Evolutionary conservation across 2,797 vertebrate species (phyloP).

Genomic region (Hydrocynus forskahlii): DNA sequence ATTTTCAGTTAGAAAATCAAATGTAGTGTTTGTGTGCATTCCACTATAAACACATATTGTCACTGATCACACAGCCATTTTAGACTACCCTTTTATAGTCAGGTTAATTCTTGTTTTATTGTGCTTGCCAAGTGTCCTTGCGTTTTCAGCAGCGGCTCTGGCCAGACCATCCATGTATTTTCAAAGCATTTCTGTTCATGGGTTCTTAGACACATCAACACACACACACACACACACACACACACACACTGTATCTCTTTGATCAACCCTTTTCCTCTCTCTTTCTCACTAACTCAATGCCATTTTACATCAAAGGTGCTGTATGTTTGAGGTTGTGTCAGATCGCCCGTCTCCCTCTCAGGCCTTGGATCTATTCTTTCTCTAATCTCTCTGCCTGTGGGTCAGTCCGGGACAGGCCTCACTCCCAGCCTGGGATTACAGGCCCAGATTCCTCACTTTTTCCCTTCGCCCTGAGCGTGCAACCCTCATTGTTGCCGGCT

Average conservation of each 20-base stretch:
- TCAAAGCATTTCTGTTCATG: neutral
- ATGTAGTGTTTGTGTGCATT: too few relatives aligned
- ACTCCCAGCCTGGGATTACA: conserved; percentile 51
- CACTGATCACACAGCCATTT: too few relatives aligned
- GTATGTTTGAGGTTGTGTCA: conserved; percentile 35
- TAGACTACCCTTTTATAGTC: too few relatives aligned
- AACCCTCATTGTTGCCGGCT: conserved; percentile 52
- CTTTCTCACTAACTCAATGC: neutral
- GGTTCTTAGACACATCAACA: neutral
- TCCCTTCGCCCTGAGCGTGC: conserved; percentile 40
- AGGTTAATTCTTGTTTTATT: too few relatives aligned
- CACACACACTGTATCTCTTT: conserved; percentile 16
- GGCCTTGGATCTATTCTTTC: conserved; percentile 16
- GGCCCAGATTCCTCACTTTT: conserved; percentile 55
- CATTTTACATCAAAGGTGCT: conserved; percentile 6
- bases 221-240: neutral
- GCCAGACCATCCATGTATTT: neutral
- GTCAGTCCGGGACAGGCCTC: conserved; percentile 29
- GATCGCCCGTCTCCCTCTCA: neutral
- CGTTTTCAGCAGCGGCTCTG: neutral
- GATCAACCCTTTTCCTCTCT: neutral
- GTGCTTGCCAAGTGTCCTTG: neutral
- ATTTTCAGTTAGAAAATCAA: too few relatives aligned
- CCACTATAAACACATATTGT: too few relatives aligned
- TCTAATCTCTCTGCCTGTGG: conserved; percentile 38